phyloP scores from a whole-genome alignment of 2,888 invertebrate genomes.

The Pardosa pseudoannulata region DNA sequence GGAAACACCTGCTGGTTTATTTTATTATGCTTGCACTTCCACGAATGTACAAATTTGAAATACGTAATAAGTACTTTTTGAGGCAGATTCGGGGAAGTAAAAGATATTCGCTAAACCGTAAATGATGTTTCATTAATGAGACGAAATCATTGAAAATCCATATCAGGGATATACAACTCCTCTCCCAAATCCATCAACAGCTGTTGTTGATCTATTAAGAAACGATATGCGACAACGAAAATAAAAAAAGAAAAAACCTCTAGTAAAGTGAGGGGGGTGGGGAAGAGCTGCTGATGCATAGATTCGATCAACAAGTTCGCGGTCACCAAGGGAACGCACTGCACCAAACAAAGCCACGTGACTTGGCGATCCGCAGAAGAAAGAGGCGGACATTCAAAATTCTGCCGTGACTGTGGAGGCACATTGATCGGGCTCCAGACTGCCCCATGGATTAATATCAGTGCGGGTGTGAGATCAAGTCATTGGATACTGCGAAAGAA shows the following conservation, averaged over 20 bases:
- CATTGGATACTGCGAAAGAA: neutral
- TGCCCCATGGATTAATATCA: neutral
- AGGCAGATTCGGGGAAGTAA: no score
- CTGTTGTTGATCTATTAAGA: neutral
- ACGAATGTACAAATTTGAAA: no score
- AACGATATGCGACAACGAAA: no score
- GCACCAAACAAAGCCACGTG: slow-evolving; percentile 64
- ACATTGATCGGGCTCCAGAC: neutral
- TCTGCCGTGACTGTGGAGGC: neutral
- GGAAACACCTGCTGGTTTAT: no score
- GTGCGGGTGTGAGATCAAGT: neutral
- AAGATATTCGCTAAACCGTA: no score
- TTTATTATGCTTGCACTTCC: no score
- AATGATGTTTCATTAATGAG: no score
- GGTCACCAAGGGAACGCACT: slow-evolving; percentile 56
- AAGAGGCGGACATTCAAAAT: slow-evolving; percentile 3
- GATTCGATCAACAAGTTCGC: slow-evolving; percentile 68
- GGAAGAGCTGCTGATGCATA: neutral
- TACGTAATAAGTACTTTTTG: no score
- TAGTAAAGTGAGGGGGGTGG: neutral
- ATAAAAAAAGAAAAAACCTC: no score
- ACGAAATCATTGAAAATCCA: no score
- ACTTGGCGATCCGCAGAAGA: neutral
- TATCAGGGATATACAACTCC: no score
- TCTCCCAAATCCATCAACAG: neutral